Percentiles rank a stretch among this genome's conserved stretches.
phyloP scores from a whole-genome alignment of 2,113 vertebrate species.

The Colinus virginianus region DNA sequence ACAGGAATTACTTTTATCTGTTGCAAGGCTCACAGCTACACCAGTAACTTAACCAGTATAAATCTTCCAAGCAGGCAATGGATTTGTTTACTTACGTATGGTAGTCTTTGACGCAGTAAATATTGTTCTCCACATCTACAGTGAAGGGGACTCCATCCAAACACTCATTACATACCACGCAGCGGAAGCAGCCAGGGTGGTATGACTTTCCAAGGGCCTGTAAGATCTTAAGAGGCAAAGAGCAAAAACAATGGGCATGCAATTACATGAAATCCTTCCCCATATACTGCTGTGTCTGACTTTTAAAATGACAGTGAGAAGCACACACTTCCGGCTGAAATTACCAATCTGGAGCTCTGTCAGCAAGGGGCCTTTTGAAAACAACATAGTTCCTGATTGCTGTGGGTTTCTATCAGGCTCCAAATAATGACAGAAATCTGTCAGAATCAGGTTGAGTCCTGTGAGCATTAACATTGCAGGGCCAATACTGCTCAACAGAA shows the following conservation, averaged over 20 bases:
- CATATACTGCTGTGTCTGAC: background rate
- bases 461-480: background rate
- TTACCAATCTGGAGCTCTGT: slow-evolving; percentile 18
- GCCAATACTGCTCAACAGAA: background rate
- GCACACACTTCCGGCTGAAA: background rate
- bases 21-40: background rate
- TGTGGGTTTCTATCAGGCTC: background rate
- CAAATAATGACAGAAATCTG: background rate
- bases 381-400: slow-evolving; percentile 23
- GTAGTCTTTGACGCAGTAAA: slow-evolving; percentile 99
- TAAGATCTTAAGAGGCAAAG: slow-evolving; percentile 85
- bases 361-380: slow-evolving; percentile 30
- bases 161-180: slow-evolving; percentile 94
- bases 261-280: background rate
- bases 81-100: slow-evolving; percentile 87
- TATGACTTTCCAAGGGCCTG: slow-evolving; percentile 98
- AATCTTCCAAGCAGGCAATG: background rate
- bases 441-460: background rate
- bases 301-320: background rate
- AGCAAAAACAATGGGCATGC: background rate
- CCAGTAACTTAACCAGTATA: fast-evolving
- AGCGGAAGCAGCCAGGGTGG: slow-evolving; percentile 98
- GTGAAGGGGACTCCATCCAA: slow-evolving; percentile 98
- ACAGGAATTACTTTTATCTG: background rate
- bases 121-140: slow-evolving; percentile 95